Conservation (phyloP, 2,797 vertebrate species). For the Centroberyx gerrardi region DNA sequence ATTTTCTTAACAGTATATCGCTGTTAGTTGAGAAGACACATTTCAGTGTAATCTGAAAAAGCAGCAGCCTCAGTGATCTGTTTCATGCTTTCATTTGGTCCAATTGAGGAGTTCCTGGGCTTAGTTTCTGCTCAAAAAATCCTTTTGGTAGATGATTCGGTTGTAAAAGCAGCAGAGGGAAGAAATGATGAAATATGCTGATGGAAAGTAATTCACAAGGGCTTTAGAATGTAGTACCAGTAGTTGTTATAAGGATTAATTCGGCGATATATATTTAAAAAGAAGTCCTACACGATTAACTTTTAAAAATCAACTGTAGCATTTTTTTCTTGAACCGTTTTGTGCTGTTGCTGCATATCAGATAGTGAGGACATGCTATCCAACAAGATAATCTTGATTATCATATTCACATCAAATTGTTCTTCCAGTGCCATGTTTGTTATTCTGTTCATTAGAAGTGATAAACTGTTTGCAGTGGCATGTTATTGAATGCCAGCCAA, state of each 20-base stretch:
- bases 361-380: conserved; percentile 14
- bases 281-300: not conserved
- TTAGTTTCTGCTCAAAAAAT: not conserved
- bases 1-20: not conserved
- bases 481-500: conserved; percentile 57
- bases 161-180: conserved; percentile 9
- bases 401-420: conserved; percentile 52
- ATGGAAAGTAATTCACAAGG: conserved; percentile 18
- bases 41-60: not conserved
- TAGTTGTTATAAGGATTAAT: conserved; percentile 46
- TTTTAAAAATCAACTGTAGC: conserved; percentile 42
- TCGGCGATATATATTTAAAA: conserved; percentile 12
- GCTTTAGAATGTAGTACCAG: not conserved
- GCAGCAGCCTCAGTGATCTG: not conserved
- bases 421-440: conserved; percentile 50
- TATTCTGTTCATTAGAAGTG: conserved; percentile 56
- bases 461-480: conserved; percentile 46
- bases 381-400: conserved; percentile 60
- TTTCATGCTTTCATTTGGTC: conserved; percentile 5
- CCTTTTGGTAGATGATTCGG: no score
- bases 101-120: not conserved
- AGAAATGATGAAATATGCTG: conserved; percentile 1
- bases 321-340: not conserved
- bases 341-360: conserved; percentile 27
- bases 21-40: not conserved